These are phyloP conservation scores for Aythya baeri DNA, from an alignment of 2,113 vertebrate genomes.

Conservation along the genomic window DNA sequence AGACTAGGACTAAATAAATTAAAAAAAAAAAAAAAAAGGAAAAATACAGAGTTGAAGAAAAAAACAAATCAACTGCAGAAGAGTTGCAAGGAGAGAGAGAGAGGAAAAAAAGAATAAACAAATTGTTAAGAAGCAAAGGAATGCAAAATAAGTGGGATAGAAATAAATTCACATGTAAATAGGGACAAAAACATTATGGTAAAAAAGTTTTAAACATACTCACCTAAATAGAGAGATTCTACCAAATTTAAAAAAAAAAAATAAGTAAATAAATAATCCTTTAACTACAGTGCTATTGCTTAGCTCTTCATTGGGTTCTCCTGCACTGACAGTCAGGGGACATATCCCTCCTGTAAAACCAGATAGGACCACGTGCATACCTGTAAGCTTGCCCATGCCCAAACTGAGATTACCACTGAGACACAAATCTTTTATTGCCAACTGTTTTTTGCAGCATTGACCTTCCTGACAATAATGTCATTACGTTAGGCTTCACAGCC, in stretches of 20 bases:
- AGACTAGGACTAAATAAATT: background rate
- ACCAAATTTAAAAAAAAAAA: background rate
- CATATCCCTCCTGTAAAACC: background rate
- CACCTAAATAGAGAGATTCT: background rate
- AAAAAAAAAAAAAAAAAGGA: background rate
- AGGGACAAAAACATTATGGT: background rate
- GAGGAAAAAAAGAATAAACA: background rate
- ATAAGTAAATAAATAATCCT: no score
- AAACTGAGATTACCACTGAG: background rate
- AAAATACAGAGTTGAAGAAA: background rate
- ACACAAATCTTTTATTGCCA: background rate
- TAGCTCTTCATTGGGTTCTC: background rate
- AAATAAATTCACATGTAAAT: background rate
- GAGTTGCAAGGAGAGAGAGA: background rate
- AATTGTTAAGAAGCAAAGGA: background rate
- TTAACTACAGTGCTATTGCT: no score
- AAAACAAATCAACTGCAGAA: background rate
- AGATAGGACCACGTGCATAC: background rate
- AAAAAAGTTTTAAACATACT: background rate
- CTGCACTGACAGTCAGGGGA: accelerated
- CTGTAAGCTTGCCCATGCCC: accelerated
- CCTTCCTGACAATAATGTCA: no score
- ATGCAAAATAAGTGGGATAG: background rate
- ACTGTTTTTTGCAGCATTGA: background rate
- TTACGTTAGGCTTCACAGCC: background rate